Evolutionary conservation across 2,888 invertebrate genomes (phyloP), one percentile per base, ranked within the genome.

Genomic region (Cantharis rustica): DNA sequence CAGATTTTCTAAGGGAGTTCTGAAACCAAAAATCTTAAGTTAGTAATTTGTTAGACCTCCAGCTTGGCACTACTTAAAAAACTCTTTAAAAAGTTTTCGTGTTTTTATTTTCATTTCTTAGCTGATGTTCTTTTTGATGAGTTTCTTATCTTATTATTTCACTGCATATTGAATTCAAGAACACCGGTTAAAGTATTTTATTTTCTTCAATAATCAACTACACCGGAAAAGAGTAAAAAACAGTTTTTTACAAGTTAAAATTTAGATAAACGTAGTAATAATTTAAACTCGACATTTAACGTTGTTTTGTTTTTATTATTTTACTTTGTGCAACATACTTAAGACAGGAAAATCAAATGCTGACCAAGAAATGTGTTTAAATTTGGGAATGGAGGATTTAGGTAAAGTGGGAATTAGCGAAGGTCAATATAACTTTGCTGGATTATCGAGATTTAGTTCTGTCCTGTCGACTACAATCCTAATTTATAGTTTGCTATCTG

Each of bases 341-440:
- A 47, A 47, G 61, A 20, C 47, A 70, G 66, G 61, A 26, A 47
- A 61, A 15, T 15, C 9, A 66, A 70, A 15, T 73, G 75, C 81
- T 80, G 81, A 81, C 82, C 81, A 81, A 82, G 82, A 82, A 82
- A 81, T 81, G 81, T 81, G 80, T 73, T 79, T 69, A 71, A 73
- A 75, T 76, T 78, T 73, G 75, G 31, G 68, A 77, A 76, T 75
- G 73, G 79, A 78, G 82, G 81, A 81, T 81, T 81, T 80, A 79
- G 80, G 78, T 75, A 80, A 78, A 79, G 81, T 77, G 69, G 80
- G 82, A 83, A 84, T 84, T 83, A 84, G 81, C 80, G 80, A 83
- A 77, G 84, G 85, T 85, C 84, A 85, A 85, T 85, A 85, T 84
- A 85, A 85, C 85, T 85, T 85, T 81, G 82, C 80, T 80, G 81